A percentile compares a stretch with the other conserved stretches of the same genome.
Evolutionary conservation across 1,140 invertebrate genomes (phyloP).

Genomic region (Trachymyrmex cornetzi): DNA sequence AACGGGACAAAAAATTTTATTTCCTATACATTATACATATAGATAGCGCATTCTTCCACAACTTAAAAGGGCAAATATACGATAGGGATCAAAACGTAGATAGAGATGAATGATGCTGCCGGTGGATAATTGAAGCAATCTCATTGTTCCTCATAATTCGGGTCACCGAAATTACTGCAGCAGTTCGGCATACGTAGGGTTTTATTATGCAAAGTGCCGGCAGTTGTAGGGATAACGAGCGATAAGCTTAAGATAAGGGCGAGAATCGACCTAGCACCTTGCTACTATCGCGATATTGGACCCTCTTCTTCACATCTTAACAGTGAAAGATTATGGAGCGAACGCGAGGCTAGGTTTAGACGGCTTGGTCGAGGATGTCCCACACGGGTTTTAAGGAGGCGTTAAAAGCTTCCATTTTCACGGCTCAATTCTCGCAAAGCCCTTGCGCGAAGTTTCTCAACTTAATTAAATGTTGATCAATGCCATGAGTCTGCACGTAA

Average conservation of each 20-base stretch:
- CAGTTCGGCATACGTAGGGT: constrained; percentile 66
- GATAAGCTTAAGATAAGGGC: constrained; percentile 66
- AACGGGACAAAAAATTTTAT: constrained; percentile 21
- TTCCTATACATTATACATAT: background rate
- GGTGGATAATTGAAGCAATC: constrained; percentile 65
- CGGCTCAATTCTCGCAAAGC: constrained; percentile 40
- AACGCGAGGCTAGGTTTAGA: background rate
- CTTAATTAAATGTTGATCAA: constrained; percentile 60
- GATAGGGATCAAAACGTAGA: constrained; percentile 14
- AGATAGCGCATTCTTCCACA: background rate
- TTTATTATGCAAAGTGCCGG: constrained; percentile 70
- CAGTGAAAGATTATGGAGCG: constrained; percentile 61
- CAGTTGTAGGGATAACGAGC: constrained; percentile 70
- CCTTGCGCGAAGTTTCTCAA: constrained; percentile 21
- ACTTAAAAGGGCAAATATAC: constrained; percentile 38
- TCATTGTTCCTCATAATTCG: constrained; percentile 69
- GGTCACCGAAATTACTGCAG: constrained; percentile 58
- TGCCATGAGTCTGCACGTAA: constrained; percentile 43
- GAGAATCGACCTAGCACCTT: constrained; percentile 59
- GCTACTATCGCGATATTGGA: constrained; percentile 57
- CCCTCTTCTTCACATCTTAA: constrained; percentile 53
- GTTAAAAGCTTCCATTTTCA: constrained; percentile 54
- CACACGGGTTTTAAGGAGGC: constrained; percentile 46
- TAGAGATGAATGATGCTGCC: constrained; percentile 31
- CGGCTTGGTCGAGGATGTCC: constrained; percentile 45